phyloP scores from a whole-genome alignment of 2,113 vertebrate species.

The Trichomycterus rosablanca region DNA sequence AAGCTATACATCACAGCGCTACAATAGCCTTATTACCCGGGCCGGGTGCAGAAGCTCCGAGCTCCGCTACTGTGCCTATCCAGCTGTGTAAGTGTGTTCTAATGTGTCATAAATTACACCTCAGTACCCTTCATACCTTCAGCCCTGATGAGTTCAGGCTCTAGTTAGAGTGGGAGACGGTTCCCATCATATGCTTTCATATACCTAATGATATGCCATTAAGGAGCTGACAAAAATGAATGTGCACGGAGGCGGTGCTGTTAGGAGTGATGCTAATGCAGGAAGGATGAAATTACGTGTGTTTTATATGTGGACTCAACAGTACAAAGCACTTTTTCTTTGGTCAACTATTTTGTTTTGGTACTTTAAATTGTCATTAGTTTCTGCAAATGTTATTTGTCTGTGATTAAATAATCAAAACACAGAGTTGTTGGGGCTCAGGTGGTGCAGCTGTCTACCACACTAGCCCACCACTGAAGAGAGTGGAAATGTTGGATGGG shows the following conservation, averaged over 20 bases:
- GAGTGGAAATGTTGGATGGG: too few relatives aligned
- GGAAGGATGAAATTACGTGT: not conserved
- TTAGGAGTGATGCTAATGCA: conserved; percentile 25
- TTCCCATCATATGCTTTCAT: conserved; percentile 26
- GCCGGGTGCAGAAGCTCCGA: conserved; percentile 15
- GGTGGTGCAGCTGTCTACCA: too few relatives aligned
- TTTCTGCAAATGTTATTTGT: too few relatives aligned
- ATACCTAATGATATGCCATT: conserved; percentile 29
- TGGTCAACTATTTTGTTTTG: too few relatives aligned
- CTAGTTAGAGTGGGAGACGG: conserved; percentile 20
- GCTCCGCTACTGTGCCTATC: conserved; percentile 23
- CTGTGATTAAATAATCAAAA: too few relatives aligned
- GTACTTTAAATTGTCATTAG: too few relatives aligned
- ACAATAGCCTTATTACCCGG: conserved; percentile 36
- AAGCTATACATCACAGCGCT: conserved; percentile 21
- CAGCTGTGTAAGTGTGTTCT: conserved; percentile 24
- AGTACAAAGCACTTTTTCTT: too few relatives aligned
- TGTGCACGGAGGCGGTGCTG: not conserved
- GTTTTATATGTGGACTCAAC: not conserved
- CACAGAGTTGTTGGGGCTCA: too few relatives aligned
- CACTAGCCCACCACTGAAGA: too few relatives aligned
- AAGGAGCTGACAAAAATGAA: conserved; percentile 17
- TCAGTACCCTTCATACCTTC: conserved; percentile 12
- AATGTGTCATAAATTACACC: conserved; percentile 28
- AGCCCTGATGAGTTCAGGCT: conserved; percentile 18